A percentile compares a stretch with the other conserved stretches of the same genome.
These are phyloP conservation scores for Rhabdornis inornatus DNA, from an alignment of 2,113 vertebrate genomes.

Conservation along the genomic window DNA sequence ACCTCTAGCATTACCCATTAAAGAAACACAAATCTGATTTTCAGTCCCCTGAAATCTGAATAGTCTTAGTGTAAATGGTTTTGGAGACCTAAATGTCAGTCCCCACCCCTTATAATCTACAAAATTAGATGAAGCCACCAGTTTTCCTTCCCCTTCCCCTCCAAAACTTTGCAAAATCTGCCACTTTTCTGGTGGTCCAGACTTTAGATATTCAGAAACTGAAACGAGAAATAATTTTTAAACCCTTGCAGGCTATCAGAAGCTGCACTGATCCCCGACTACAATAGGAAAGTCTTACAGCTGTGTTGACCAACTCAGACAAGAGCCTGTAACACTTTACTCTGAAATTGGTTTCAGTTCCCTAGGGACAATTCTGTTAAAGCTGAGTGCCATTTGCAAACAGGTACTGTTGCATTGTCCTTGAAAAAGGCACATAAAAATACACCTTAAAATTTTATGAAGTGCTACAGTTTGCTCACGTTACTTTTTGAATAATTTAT, in stretches of 20 bases:
- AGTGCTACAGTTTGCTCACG: background rate
- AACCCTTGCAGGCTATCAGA: background rate
- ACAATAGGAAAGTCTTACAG: background rate
- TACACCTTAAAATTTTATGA: background rate
- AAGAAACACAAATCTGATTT: background rate
- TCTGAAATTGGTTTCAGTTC: constrained; percentile 25
- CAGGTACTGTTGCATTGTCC: background rate
- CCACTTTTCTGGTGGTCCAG: background rate
- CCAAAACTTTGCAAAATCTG: background rate
- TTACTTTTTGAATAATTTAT: constrained; percentile 5
- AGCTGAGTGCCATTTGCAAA: background rate
- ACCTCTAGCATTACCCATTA: background rate
- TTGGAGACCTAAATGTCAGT: background rate
- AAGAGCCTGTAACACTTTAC: background rate
- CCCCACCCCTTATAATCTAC: background rate
- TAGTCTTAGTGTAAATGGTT: background rate
- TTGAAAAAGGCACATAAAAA: background rate
- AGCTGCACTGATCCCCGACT: background rate
- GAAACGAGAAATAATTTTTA: background rate
- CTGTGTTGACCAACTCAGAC: background rate
- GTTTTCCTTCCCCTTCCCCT: background rate
- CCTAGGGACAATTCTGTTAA: background rate
- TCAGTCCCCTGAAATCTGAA: background rate
- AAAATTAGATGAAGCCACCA: background rate
- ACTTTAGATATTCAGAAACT: background rate